phyloP scores from a whole-genome alignment of 2,113 vertebrate genomes.

The Epinephelus fuscoguttatus region DNA sequence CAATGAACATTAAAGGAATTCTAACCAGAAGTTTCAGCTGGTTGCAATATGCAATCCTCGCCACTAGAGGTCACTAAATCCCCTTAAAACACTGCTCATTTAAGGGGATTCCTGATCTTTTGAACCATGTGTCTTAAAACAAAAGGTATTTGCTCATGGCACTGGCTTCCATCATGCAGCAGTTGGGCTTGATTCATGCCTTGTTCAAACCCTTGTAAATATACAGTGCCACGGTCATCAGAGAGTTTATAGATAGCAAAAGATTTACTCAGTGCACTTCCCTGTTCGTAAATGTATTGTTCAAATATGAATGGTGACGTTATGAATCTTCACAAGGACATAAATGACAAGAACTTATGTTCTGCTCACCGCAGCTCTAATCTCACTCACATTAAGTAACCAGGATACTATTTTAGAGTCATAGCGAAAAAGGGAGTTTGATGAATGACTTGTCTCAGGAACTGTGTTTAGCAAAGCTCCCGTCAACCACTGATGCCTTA shows the following conservation, averaged over 20 bases:
- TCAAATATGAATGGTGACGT: background rate
- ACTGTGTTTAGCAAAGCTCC: slow-evolving; percentile 37
- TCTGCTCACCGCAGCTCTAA: background rate
- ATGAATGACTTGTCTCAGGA: slow-evolving; percentile 30
- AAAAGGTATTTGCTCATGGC: background rate
- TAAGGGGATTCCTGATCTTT: background rate
- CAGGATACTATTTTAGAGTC: background rate
- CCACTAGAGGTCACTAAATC: too few species aligned
- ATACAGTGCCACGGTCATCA: background rate
- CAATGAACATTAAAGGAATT: too few species aligned
- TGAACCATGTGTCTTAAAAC: background rate
- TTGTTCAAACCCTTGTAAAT: background rate
- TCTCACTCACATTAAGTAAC: background rate
- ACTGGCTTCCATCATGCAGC: background rate
- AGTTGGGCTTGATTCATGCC: background rate
- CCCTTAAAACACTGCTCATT: too few species aligned
- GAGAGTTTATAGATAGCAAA: background rate
- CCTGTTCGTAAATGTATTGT: background rate
- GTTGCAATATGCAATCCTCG: too few species aligned
- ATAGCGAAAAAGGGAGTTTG: slow-evolving; percentile 28
- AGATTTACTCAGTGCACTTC: background rate
- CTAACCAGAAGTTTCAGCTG: too few species aligned
- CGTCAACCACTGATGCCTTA: slow-evolving; percentile 31
- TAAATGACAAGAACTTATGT: background rate
- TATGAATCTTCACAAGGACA: background rate